Conservation (phyloP, 1,140 invertebrate species). For the Drosophila willistoni region DNA sequence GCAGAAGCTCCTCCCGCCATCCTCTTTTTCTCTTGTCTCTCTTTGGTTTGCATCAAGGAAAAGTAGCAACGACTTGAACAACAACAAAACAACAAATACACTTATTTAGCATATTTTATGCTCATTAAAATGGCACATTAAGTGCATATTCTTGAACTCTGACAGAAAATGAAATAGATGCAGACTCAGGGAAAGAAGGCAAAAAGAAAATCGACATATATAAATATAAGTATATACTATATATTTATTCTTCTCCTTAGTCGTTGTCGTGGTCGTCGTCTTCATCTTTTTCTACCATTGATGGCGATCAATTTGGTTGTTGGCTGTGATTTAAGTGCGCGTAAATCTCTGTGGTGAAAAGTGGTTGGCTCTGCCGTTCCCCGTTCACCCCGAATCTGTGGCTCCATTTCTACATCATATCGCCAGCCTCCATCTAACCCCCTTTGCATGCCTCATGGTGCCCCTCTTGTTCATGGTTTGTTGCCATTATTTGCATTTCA, state of each 20-base stretch:
- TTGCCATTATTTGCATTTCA: constrained; percentile 73
- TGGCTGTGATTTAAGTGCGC: constrained; percentile 73
- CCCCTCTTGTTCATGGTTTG: constrained; percentile 56
- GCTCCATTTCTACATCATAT: constrained; percentile 20
- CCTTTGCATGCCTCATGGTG: constrained; percentile 1
- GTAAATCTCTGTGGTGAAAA: constrained; percentile 74
- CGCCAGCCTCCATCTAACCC: background rate
- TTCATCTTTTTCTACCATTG: constrained; percentile 33
- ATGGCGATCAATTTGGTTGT: constrained; percentile 69
- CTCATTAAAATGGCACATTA: constrained; percentile 61
- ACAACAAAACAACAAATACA: constrained; percentile 28
- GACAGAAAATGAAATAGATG: constrained; percentile 43
- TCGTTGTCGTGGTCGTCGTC: background rate
- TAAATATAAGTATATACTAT: background rate
- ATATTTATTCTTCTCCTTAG: constrained; percentile 4
- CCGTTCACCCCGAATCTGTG: constrained; percentile 3
- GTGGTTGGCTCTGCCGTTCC: constrained; percentile 23
- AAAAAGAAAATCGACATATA: constrained; percentile 12
- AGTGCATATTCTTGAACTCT: constrained; percentile 47
- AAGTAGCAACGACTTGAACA: background rate
- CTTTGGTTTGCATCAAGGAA: background rate
- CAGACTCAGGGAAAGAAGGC: background rate
- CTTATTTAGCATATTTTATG: constrained; percentile 66
- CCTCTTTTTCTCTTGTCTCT: too few species aligned
- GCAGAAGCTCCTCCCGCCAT: background rate